Percentiles rank a stretch among this genome's conserved stretches.
phyloP scores from a whole-genome alignment of 1,140 invertebrate genomes.

The Tetramorium simillimum region DNA sequence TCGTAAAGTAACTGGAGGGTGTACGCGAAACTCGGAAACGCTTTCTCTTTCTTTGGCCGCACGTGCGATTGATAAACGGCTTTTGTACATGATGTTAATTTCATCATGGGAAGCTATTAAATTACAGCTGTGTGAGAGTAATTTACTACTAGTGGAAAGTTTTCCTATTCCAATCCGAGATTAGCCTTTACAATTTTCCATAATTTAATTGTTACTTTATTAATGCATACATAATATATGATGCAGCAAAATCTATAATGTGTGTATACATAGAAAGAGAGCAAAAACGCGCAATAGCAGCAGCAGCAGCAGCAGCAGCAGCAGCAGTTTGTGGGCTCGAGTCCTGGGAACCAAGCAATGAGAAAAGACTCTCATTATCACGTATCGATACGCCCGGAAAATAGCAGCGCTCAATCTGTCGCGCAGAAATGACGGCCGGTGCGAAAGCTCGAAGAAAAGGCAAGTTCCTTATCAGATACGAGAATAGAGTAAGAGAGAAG shows the following conservation, averaged over 20 bases:
- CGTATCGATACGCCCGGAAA: slow-evolving; percentile 81
- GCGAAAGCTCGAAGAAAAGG: slow-evolving; percentile 59
- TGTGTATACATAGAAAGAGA: neutral
- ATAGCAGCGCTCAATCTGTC: slow-evolving; percentile 74
- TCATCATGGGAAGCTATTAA: slow-evolving; percentile 11
- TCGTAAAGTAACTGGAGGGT: slow-evolving; percentile 78
- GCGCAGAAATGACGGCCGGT: slow-evolving; percentile 58
- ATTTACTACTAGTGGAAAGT: slow-evolving; percentile 19
- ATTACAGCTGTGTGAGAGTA: slow-evolving; percentile 19
- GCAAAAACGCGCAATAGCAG: neutral
- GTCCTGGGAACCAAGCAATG: slow-evolving; percentile 34
- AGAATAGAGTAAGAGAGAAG: neutral
- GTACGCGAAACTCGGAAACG: slow-evolving; percentile 52
- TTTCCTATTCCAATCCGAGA: slow-evolving; percentile 2
- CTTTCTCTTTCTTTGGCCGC: slow-evolving; percentile 55
- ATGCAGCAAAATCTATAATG: neutral
- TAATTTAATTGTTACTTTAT: neutral
- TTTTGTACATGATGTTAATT: slow-evolving; percentile 48
- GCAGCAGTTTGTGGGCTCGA: slow-evolving; percentile 1
- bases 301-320: too few relatives aligned
- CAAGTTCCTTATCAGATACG: slow-evolving; percentile 52
- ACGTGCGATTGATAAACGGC: slow-evolving; percentile 50
- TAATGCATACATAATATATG: neutral
- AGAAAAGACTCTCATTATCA: slow-evolving; percentile 82
- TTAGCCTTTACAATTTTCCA: neutral